Evolutionary conservation across 1,140 invertebrate genomes (phyloP), one percentile per base, ranked within the genome.

Genomic region (Drosophila aff.): DNA sequence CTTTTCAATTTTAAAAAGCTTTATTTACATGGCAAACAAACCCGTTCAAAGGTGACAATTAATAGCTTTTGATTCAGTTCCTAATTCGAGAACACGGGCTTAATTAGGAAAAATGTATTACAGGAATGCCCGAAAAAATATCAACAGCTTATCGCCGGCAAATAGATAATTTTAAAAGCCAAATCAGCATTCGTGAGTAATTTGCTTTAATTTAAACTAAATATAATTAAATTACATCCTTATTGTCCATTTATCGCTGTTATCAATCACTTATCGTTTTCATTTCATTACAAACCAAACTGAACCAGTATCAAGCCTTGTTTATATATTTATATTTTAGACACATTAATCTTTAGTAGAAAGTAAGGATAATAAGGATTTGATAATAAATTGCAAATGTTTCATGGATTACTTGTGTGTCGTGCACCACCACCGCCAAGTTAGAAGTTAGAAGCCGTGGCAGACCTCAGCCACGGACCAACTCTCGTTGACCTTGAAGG

Each of bases 191-290:
- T 60, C 52, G 53, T 52, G 53, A 40, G 71, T 61, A 52, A 73
- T 73, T 73, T 61, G 18, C 53, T 44, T 59, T 73, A 73, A 73
- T 73, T 72, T 61, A 53, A n/a, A n/a, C n/a, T n/a, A n/a, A n/a
- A n/a, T n/a, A n/a, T n/a, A n/a, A n/a, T n/a, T n/a, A n/a, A 73
- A 60, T 73, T 41, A 15, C 66, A 4, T 36, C 66, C 68, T 72
- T 58, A 59, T 72, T 40, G 69, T 38, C 50, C 69, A 73, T 61
- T 73, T 73, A 73, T 73, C 68, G 71, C 46, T 26, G 67, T 40
- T 46, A 74, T 52, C 71, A 61, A 61, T 73, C 71, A 73, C n/a
- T 52, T 43, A 43, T 31, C 23, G 66, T 43, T 59, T 43, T 26
- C 21, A 31, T 40, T 41, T 28, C 26, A 41, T 57, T 33, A n/a